Percentiles rank a stretch among this genome's conserved stretches.
Conservation (phyloP, 30 jellyfish, hydroid and myxozoan genomes). For the Aurelia aurita region DNA sequence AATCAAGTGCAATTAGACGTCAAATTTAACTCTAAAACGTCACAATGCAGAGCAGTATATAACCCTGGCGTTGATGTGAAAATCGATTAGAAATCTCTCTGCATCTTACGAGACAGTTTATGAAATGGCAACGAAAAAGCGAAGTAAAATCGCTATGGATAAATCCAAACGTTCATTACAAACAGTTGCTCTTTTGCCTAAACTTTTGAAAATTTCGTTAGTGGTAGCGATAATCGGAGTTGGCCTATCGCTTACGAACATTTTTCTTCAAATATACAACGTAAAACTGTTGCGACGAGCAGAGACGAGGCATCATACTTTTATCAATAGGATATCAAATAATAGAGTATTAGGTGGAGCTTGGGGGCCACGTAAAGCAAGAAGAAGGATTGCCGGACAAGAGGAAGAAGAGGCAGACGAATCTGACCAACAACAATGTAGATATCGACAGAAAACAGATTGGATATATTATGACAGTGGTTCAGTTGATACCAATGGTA, state of each 20-base stretch:
- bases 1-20: too few relatives aligned
- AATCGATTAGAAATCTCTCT: too few relatives aligned
- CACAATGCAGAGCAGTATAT: too few relatives aligned
- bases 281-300: conserved; percentile 16
- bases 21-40: too few relatives aligned
- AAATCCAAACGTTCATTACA: conserved; percentile 15
- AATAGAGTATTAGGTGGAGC: conserved; percentile 3
- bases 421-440: conserved; percentile 32
- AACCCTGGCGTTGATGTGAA: too few relatives aligned
- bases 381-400: conserved; percentile 6
- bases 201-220: conserved; percentile 19
- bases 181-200: conserved; percentile 31
- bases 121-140: conserved; percentile 57
- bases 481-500: not conserved
- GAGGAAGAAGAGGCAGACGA: conserved; percentile 8
- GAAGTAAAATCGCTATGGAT: conserved; percentile 23
- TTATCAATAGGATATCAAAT: conserved; percentile 30
- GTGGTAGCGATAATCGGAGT: conserved; percentile 18
- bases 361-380: conserved; percentile 3
- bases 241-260: conserved; percentile 21
- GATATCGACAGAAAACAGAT: conserved; percentile 69
- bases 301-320: conserved; percentile 52
- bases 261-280: conserved; percentile 33
- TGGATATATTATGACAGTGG: conserved; percentile 45
- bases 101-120: not conserved